phyloP scores from a whole-genome alignment of 2,113 vertebrate species.

The Bubalus kerabau region DNA sequence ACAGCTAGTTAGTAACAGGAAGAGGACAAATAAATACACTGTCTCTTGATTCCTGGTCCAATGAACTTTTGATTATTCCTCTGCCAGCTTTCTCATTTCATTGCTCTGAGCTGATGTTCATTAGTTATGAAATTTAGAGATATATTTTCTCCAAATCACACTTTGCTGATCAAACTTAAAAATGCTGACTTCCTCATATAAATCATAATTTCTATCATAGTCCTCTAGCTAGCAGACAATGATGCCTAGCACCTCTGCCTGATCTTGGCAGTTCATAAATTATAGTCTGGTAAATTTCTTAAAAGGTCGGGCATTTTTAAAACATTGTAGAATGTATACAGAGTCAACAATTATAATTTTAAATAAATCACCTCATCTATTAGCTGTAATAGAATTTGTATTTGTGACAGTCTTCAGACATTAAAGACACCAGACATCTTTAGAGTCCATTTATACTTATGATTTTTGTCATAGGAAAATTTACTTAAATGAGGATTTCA shows the following conservation, averaged over 20 bases:
- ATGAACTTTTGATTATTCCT: neutral
- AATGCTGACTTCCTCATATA: neutral
- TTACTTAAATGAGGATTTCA: neutral
- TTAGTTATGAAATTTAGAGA: conserved; percentile 10
- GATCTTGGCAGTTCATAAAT: neutral
- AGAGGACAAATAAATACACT: neutral
- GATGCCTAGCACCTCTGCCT: neutral
- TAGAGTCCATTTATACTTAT: neutral
- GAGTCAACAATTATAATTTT: neutral
- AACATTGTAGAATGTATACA: neutral
- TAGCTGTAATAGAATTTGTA: neutral
- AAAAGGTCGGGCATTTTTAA: neutral
- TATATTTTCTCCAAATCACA: neutral
- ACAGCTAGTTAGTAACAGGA: neutral
- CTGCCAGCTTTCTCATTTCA: neutral
- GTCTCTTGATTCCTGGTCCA: neutral
- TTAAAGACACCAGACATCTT: neutral
- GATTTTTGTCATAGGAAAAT: neutral
- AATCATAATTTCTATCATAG: neutral
- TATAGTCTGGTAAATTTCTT: neutral
- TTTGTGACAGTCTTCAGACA: neutral
- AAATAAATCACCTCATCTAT: neutral
- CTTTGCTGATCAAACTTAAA: neutral
- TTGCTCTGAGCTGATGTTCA: neutral
- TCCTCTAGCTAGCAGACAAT: neutral